These are phyloP conservation scores for Campoplex capitator DNA, from an alignment of 2,888 invertebrate species.

Conservation along the genomic window DNA sequence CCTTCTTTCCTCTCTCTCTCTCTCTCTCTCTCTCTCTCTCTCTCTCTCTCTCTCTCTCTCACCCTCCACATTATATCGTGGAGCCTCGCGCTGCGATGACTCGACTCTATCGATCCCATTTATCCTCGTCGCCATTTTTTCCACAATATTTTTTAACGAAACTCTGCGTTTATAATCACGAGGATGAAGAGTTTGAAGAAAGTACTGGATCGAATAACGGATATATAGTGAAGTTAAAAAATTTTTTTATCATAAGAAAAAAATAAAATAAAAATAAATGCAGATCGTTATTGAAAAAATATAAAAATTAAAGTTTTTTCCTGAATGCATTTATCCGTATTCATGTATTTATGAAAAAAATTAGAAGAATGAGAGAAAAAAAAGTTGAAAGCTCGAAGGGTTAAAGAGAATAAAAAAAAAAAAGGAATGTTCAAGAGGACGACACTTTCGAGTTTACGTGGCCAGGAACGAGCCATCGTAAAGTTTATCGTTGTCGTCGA, in stretches of 20 bases:
- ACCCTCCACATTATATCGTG: slow-evolving; percentile 13
- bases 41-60: not conserved
- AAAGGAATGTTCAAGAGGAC: slow-evolving; percentile 62
- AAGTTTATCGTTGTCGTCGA: slow-evolving; percentile 80
- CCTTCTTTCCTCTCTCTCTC: not conserved
- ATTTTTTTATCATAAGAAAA: no score
- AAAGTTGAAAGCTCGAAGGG: not conserved
- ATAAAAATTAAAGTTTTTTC: not conserved
- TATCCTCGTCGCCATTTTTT: slow-evolving; percentile 47
- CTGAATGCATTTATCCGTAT: not conserved
- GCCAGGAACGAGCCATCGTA: slow-evolving; percentile 76
- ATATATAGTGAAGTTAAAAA: no score
- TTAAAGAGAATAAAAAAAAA: slow-evolving; percentile 43
- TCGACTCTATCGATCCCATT: slow-evolving; percentile 61
- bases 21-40: no score
- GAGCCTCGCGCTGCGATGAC: slow-evolving; percentile 51
- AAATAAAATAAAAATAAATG: not conserved
- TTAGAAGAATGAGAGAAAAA: slow-evolving; percentile 1
- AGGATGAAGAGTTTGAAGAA: not conserved
- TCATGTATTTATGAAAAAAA: not conserved
- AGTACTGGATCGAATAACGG: not conserved
- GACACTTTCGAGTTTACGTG: slow-evolving; percentile 72
- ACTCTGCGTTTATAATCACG: not conserved
- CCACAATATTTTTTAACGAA: slow-evolving; percentile 46
- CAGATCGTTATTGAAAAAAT: not conserved